These are phyloP conservation scores for Ondatra zibethicus DNA, from an alignment of 2,113 vertebrate genomes.

Conservation along the genomic window DNA sequence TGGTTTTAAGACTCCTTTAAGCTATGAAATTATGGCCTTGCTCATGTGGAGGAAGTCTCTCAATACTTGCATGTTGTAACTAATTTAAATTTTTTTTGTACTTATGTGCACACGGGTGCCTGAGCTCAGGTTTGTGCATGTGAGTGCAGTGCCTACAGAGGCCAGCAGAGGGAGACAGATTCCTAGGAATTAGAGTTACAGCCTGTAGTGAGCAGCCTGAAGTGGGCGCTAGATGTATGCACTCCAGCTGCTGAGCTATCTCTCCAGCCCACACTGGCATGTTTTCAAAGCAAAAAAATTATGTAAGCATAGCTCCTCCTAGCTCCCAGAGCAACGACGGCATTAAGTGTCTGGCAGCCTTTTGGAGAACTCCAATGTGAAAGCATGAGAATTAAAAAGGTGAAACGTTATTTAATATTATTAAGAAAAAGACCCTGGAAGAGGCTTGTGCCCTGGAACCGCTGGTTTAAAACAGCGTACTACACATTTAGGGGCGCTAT, in stretches of 20 bases:
- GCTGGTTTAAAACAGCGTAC: neutral
- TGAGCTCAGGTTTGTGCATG: neutral
- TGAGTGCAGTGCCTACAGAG: neutral
- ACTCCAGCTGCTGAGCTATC: neutral
- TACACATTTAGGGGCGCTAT: neutral
- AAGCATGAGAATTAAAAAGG: neutral
- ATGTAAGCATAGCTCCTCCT: neutral
- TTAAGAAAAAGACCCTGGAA: neutral
- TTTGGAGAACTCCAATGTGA: slow-evolving; percentile 12
- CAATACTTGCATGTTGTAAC: neutral
- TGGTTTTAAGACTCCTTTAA: neutral
- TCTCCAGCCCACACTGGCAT: neutral
- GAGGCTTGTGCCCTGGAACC: neutral
- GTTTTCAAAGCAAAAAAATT: slow-evolving; percentile 1
- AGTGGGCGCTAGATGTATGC: neutral
- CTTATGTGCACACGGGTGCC: neutral
- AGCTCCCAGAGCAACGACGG: neutral
- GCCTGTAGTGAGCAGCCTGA: neutral
- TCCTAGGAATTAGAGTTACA: neutral
- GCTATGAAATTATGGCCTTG: neutral
- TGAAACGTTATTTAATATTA: neutral
- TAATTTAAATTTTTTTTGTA: slow-evolving; percentile 56
- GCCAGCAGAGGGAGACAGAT: neutral
- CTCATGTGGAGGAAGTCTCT: neutral
- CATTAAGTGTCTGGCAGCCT: neutral